phyloP scores from a whole-genome alignment of 1,140 invertebrate species.

The Pachyrhynchus sulphureomaculatus region DNA sequence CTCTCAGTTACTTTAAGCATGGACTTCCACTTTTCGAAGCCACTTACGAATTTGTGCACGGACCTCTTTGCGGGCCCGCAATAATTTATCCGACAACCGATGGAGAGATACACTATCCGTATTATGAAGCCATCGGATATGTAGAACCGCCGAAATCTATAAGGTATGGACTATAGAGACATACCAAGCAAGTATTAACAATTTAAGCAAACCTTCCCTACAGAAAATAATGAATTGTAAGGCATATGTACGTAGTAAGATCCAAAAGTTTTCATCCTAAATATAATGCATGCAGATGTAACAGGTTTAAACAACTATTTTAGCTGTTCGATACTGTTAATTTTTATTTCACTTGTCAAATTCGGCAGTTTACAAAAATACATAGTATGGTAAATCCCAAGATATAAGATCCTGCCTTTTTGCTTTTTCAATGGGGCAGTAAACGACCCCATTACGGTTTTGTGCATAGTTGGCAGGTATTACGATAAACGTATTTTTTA shows the following conservation, averaged over 20 bases:
- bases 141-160: constrained; percentile 72
- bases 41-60: constrained; percentile 83
- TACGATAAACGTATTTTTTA: too few relatives aligned
- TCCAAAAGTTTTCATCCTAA: background rate
- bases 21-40: constrained; percentile 78
- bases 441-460: too few relatives aligned
- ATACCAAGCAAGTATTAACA: background rate
- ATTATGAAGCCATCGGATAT: constrained; percentile 78
- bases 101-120: constrained; percentile 81
- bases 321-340: too few relatives aligned
- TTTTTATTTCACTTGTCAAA: too few relatives aligned
- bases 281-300: too few relatives aligned
- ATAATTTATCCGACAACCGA: constrained; percentile 74
- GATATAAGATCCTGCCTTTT: too few relatives aligned
- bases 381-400: too few relatives aligned
- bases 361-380: too few relatives aligned
- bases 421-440: too few relatives aligned
- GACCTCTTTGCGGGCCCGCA: constrained; percentile 81
- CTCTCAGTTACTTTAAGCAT: constrained; percentile 84
- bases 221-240: background rate
- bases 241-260: too few relatives aligned
- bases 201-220: background rate
- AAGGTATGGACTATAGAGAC: constrained; percentile 54
- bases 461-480: too few relatives aligned
- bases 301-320: too few relatives aligned